phyloP scores from a whole-genome alignment of 2,888 invertebrate species.

The Synanthedon myopaeformis region DNA sequence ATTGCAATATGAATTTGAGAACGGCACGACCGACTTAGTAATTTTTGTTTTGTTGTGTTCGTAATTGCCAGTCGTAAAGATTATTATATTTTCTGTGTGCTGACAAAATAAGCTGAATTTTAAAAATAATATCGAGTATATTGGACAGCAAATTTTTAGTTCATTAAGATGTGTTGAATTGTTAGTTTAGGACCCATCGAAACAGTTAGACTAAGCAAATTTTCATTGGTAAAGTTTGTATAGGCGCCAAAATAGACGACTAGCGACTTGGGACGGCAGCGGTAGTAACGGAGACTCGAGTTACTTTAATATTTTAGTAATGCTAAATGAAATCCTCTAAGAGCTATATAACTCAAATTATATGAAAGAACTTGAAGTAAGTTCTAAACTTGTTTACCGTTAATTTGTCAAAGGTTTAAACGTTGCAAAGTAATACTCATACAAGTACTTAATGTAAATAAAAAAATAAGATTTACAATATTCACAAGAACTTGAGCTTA shows the following conservation, averaged over 20 bases:
- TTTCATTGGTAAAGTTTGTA: constrained; percentile 7
- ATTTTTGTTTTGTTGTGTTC: constrained; percentile 1
- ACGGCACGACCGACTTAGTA: no score
- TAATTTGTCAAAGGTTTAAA: no score
- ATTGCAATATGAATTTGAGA: no score
- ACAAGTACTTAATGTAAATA: no score
- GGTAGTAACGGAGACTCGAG: neutral
- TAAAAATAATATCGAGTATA: no score
- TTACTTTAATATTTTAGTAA: neutral
- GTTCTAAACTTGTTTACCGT: neutral
- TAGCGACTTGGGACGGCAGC: neutral
- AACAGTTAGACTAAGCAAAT: constrained; percentile 3
- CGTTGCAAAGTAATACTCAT: no score
- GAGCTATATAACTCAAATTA: neutral
- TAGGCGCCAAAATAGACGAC: constrained; percentile 4
- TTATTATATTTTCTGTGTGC: no score
- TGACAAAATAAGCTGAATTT: no score
- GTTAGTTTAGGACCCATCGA: neutral
- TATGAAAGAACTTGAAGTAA: neutral
- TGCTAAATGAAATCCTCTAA: no score
- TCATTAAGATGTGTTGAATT: constrained; percentile 6
- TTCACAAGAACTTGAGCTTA: no score
- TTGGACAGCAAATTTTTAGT: constrained; percentile 4
- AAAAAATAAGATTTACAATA: no score
- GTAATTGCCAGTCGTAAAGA: constrained; percentile 3